Evolutionary conservation across 30 jellyfish, hydroid and myxozoan species (phyloP).

Genomic region (Cassiopea andromeda): DNA sequence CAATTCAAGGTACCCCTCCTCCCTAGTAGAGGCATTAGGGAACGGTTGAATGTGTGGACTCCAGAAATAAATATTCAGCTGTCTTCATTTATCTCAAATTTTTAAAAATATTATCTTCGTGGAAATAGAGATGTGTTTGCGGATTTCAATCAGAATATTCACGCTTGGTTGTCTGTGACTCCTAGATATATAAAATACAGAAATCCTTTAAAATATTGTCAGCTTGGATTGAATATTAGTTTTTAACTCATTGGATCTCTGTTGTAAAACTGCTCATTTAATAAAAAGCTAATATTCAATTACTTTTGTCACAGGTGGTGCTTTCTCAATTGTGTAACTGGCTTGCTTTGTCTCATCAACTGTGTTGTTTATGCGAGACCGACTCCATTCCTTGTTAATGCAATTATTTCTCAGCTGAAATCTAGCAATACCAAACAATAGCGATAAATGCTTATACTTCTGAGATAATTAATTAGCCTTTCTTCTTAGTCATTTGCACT

Average conservation of each 20-base stretch:
- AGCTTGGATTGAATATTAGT: background rate
- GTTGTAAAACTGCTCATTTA: background rate
- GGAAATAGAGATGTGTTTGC: background rate
- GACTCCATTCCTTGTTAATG: slow-evolving; percentile 40
- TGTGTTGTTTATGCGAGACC: background rate
- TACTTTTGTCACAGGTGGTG: slow-evolving; percentile 32
- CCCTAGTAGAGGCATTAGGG: no score
- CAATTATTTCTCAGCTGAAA: slow-evolving; percentile 19
- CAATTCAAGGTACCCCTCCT: no score
- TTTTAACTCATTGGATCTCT: background rate
- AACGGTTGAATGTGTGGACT: background rate
- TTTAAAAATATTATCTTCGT: background rate
- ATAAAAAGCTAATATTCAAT: background rate
- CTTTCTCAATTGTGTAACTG: background rate
- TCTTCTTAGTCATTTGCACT: slow-evolving; percentile 20
- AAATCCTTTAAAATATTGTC: background rate
- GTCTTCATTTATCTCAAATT: no score
- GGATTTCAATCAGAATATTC: background rate
- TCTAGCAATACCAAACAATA: slow-evolving; percentile 47
- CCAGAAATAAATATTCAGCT: background rate
- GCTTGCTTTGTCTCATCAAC: slow-evolving; percentile 39
- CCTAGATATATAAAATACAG: background rate
- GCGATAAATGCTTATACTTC: background rate
- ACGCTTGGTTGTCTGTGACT: background rate
- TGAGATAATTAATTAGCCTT: slow-evolving; percentile 11